phyloP scores from a whole-genome alignment of 2,797 vertebrate species.

The Yasuhikotakia modesta region DNA sequence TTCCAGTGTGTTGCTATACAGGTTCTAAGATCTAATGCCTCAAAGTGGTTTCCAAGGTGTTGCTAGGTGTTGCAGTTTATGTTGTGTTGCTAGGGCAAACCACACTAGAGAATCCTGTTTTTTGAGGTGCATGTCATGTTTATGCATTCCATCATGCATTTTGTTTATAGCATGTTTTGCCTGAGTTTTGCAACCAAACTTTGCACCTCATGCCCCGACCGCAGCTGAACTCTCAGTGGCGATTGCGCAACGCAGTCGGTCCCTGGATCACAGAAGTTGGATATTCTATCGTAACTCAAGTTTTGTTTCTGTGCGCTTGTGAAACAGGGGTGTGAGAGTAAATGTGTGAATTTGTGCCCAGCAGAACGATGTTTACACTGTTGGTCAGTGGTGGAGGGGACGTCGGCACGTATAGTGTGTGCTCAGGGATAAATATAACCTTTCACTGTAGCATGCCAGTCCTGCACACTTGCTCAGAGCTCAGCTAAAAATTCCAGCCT shows the following conservation, averaged over 20 bases:
- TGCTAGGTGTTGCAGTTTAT: background rate
- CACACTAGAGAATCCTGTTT: background rate
- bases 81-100: background rate
- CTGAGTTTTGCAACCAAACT: conserved; percentile 1
- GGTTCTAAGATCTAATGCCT: too few relatives aligned
- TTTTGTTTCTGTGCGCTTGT: background rate
- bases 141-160: background rate
- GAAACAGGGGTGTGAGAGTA: conserved; percentile 35
- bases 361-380: conserved; percentile 56
- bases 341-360: conserved; percentile 36
- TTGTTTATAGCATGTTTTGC: background rate
- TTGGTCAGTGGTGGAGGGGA: conserved; percentile 61
- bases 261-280: conserved; percentile 2
- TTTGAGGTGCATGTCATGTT: background rate
- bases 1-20: background rate
- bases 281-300: conserved; percentile 9
- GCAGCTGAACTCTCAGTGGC: background rate
- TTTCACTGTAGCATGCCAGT: conserved; percentile 80
- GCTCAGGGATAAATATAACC: conserved; percentile 94
- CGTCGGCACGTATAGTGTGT: conserved; percentile 90
- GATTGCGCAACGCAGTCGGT: conserved; percentile 15
- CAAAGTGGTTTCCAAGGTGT: background rate
- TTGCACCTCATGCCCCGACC: background rate
- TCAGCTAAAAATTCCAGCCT: conserved; percentile 91
- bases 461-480: conserved; percentile 82